Evolutionary conservation across 2,888 invertebrate genomes (phyloP).

Genomic region (Euspilapteryx auroguttella): DNA sequence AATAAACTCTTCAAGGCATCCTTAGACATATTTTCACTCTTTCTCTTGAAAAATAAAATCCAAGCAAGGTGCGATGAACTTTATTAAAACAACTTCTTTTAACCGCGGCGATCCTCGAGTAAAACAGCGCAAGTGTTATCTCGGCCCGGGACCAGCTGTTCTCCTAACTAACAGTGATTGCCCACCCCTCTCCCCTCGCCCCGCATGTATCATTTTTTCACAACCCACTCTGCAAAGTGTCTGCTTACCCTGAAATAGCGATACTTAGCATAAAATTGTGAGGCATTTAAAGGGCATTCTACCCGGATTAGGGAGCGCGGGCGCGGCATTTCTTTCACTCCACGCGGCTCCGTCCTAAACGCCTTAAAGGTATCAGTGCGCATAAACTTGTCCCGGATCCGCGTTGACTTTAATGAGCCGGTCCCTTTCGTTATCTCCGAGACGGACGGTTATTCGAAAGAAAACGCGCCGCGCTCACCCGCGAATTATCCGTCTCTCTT

Average conservation of each 20-base stretch:
- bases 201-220: conserved; percentile 43
- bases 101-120: conserved; percentile 5
- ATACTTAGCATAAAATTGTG: conserved; percentile 56
- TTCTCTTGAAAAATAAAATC: too few species aligned
- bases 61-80: too few species aligned
- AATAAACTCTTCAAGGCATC: too few species aligned
- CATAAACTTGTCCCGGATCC: conserved; percentile 18
- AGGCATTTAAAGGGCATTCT: conserved; percentile 43
- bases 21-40: too few species aligned
- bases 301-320: conserved; percentile 33
- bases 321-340: conserved; percentile 35
- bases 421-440: conserved; percentile 45
- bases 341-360: conserved; percentile 32
- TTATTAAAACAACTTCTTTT: too few species aligned
- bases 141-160: conserved; percentile 34
- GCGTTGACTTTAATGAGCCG: conserved; percentile 49
- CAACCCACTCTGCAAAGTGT: conserved; percentile 41
- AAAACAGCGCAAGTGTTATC: conserved; percentile 37
- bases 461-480: conserved; percentile 25
- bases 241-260: conserved; percentile 47
- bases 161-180: conserved; percentile 44
- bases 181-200: conserved; percentile 9
- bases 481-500: conserved; percentile 20
- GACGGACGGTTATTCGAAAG: conserved; percentile 38
- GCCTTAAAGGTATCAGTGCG: conserved; percentile 47